Percentiles rank a stretch among this genome's conserved stretches.
Evolutionary conservation across 2,888 invertebrate genomes (phyloP).

Genomic region (Parthenolecanium corni): DNA sequence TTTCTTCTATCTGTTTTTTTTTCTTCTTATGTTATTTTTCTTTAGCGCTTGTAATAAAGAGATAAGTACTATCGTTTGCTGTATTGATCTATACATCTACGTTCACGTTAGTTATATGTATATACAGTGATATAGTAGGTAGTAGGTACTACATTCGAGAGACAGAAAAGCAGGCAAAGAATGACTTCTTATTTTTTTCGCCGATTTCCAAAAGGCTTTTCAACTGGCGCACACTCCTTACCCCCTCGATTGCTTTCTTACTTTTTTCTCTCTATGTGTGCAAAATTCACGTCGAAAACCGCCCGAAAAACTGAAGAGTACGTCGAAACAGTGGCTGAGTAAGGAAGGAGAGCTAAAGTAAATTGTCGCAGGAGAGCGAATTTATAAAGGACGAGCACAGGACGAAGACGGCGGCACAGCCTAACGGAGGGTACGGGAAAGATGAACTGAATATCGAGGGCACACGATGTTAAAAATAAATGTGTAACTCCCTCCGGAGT

Average conservation of each 20-base stretch:
- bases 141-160: too few relatives aligned
- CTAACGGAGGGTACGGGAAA: not conserved
- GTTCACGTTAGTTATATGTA: not conserved
- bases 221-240: too few relatives aligned
- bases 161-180: too few relatives aligned
- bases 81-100: slow-evolving; percentile 11
- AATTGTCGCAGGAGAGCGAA: not conserved
- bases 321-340: too few relatives aligned
- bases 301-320: too few relatives aligned
- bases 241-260: too few relatives aligned
- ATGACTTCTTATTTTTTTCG: too few relatives aligned
- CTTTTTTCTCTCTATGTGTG: too few relatives aligned
- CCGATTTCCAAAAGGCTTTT: too few relatives aligned
- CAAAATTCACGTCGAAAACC: too few relatives aligned
- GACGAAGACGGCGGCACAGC: not conserved
- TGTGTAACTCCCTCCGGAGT: slow-evolving; percentile 19
- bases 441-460: slow-evolving; percentile 5
- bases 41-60: slow-evolving; percentile 19
- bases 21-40: not conserved
- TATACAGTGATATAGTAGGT: too few relatives aligned
- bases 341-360: not conserved
- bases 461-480: slow-evolving; percentile 16
- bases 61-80: slow-evolving; percentile 17
- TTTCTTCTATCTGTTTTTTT: too few relatives aligned
- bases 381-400: not conserved